These are phyloP conservation scores for Cryptocephalus primarius DNA, from an alignment of 2,888 invertebrate species.

Conservation along the genomic window DNA sequence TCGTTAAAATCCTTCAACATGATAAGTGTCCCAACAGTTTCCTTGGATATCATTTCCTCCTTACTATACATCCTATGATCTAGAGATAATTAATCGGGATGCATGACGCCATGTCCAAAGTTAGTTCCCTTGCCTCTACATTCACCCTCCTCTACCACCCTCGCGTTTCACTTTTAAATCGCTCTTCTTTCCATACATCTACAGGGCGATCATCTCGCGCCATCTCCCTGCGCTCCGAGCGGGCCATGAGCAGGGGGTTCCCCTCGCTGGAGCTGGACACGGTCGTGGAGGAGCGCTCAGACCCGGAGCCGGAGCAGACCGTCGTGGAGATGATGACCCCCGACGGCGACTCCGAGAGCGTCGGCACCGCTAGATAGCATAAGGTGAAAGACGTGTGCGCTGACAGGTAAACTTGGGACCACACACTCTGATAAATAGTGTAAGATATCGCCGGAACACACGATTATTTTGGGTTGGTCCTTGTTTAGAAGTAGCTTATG, in stretches of 20 bases:
- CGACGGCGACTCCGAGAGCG: constrained; percentile 24
- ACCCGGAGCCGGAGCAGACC: constrained; percentile 50
- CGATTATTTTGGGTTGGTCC: constrained; percentile 1
- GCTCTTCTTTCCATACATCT: not conserved
- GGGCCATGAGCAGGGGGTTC: constrained; percentile 61
- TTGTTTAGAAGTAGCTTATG: not conserved
- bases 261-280: constrained; percentile 73
- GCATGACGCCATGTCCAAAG: no score
- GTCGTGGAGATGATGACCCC: constrained; percentile 35
- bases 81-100: no score
- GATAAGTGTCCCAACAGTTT: no score
- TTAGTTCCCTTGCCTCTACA: no score
- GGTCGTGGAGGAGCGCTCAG: constrained; percentile 73
- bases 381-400: constrained; percentile 23
- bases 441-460: constrained; percentile 3
- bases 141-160: no score
- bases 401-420: constrained; percentile 25
- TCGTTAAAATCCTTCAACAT: no score
- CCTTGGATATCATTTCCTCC: no score
- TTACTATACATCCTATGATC: no score
- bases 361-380: constrained; percentile 29
- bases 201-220: constrained; percentile 47
- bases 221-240: constrained; percentile 50
- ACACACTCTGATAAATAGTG: constrained; percentile 1
- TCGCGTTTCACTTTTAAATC: not conserved